These are phyloP conservation scores for Chromobotia macracanthus DNA, from an alignment of 2,797 vertebrate genomes.

Conservation along the genomic window DNA sequence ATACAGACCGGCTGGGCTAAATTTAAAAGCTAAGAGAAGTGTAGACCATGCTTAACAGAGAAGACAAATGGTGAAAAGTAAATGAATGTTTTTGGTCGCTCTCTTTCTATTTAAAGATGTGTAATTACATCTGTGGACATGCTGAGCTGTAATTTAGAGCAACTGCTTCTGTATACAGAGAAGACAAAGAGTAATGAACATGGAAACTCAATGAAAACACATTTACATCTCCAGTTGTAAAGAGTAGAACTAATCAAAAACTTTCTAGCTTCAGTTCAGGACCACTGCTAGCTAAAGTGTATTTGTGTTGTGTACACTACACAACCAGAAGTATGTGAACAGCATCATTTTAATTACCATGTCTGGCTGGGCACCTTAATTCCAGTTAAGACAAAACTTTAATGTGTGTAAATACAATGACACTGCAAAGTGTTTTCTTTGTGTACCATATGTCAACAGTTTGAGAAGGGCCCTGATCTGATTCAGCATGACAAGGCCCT, in stretches of 20 bases:
- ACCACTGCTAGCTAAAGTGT: background rate
- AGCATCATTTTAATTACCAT: too few relatives aligned
- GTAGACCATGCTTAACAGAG: constrained; percentile 41
- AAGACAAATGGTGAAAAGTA: constrained; percentile 49
- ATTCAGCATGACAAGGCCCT: too few relatives aligned
- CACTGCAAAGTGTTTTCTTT: too few relatives aligned
- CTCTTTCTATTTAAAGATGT: constrained; percentile 35
- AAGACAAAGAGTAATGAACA: constrained; percentile 41
- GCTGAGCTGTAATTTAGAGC: constrained; percentile 48
- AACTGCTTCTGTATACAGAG: constrained; percentile 11
- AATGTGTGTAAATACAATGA: too few relatives aligned
- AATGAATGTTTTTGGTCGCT: constrained; percentile 50
- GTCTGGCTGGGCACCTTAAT: too few relatives aligned
- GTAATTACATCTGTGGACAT: constrained; percentile 40
- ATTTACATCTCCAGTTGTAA: background rate
- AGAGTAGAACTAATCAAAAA: constrained; percentile 3
- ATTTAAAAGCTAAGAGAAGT: constrained; percentile 30
- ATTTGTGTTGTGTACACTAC: too few relatives aligned
- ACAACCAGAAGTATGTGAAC: too few relatives aligned
- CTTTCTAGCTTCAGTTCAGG: background rate
- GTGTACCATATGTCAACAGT: too few relatives aligned
- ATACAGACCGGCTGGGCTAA: constrained; percentile 50
- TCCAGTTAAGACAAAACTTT: too few relatives aligned
- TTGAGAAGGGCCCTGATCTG: too few relatives aligned
- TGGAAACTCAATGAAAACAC: constrained; percentile 11